Percentiles rank a stretch among this genome's conserved stretches.
These are phyloP conservation scores for Cacatua alba DNA, from an alignment of 2,113 vertebrate genomes.

Conservation along the genomic window DNA sequence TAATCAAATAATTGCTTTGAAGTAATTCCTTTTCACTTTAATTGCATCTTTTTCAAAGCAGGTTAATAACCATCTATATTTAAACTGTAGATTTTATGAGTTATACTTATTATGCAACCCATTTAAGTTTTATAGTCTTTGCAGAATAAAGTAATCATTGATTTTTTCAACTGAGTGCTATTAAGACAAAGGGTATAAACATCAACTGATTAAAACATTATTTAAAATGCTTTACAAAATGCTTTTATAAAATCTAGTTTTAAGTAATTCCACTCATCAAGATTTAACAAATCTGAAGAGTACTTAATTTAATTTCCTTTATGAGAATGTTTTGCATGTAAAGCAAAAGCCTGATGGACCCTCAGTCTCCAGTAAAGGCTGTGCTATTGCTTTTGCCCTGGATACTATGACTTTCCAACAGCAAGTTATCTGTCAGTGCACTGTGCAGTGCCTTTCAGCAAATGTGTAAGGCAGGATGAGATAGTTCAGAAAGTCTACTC, in stretches of 20 bases:
- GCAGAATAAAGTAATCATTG: conserved; percentile 71
- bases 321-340: conserved; percentile 47
- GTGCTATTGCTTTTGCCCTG: background rate
- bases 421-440: background rate
- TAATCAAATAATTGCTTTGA: conserved; percentile 61
- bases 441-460: background rate
- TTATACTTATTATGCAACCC: conserved; percentile 57
- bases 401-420: background rate
- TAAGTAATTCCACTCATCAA: conserved; percentile 68
- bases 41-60: conserved; percentile 65
- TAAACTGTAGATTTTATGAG: conserved; percentile 69
- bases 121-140: conserved; percentile 68
- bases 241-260: conserved; percentile 52
- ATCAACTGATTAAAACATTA: conserved; percentile 70
- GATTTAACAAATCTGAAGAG: conserved; percentile 65
- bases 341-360: conserved; percentile 3
- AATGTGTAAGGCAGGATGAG: background rate
- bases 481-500: background rate
- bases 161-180: conserved; percentile 66
- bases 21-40: conserved; percentile 66
- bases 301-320: conserved; percentile 68
- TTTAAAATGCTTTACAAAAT: conserved; percentile 68
- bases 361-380: background rate
- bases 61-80: conserved; percentile 64
- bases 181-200: conserved; percentile 72